Conservation (phyloP, 2,888 invertebrate species). For the Pyrrhosoma nymphula region DNA sequence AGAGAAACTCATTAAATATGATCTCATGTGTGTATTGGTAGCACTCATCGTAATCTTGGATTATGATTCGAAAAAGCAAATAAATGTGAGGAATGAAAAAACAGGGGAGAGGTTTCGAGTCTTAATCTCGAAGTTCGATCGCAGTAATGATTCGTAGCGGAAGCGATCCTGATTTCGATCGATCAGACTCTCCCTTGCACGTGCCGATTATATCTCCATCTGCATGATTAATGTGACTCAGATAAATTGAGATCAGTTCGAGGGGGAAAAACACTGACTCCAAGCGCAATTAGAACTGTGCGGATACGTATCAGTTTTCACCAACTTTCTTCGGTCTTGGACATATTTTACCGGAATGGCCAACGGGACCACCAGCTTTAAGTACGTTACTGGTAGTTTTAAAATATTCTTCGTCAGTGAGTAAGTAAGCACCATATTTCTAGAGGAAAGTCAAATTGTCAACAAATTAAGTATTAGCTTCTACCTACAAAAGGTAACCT, state of each 20-base stretch:
- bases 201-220: background rate
- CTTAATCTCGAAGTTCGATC: constrained; percentile 6
- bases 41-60: no score
- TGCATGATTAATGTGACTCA: background rate
- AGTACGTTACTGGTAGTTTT: no score
- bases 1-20: no score
- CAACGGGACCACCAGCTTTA: no score
- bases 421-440: no score
- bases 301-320: background rate
- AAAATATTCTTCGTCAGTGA: no score
- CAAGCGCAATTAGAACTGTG: background rate
- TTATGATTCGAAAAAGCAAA: no score
- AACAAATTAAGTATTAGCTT: no score
- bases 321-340: background rate
- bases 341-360: no score
- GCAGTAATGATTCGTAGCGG: constrained; percentile 2
- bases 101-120: background rate
- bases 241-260: background rate
- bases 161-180: background rate
- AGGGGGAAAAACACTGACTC: background rate
- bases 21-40: no score
- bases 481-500: no score
- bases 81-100: background rate
- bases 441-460: no score
- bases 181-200: background rate